These are phyloP conservation scores for Enteromius treurensis DNA, from an alignment of 2,797 vertebrate species.

Conservation along the genomic window DNA sequence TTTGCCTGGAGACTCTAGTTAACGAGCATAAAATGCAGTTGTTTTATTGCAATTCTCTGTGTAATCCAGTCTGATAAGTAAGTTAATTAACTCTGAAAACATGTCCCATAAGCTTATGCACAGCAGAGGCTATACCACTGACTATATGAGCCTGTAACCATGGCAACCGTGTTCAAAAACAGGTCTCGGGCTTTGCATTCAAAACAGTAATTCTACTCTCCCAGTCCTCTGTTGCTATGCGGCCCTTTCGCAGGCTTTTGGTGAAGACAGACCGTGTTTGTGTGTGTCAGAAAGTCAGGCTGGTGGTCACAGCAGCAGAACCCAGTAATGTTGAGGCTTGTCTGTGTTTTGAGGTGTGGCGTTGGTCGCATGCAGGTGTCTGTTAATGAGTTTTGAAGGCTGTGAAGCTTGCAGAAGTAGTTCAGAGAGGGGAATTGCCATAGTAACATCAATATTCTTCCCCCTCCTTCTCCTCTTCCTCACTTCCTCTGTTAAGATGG, in stretches of 20 bases:
- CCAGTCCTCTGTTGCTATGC: constrained; percentile 37
- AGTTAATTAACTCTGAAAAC: constrained; percentile 46
- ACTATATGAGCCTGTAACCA: constrained; percentile 37
- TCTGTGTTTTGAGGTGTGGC: constrained; percentile 59
- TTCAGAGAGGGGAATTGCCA: constrained; percentile 65
- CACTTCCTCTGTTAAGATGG: constrained; percentile 47
- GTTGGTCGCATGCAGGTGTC: constrained; percentile 57
- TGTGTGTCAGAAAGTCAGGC: constrained; percentile 3
- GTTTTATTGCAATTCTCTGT: constrained; percentile 35
- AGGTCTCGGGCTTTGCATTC: constrained; percentile 34
- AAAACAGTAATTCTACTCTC: constrained; percentile 16
- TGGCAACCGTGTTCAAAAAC: constrained; percentile 20
- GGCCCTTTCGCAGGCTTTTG: constrained; percentile 52
- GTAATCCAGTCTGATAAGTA: constrained; percentile 34
- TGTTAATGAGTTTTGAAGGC: constrained; percentile 65
- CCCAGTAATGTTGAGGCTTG: constrained; percentile 55
- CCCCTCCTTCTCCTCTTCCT: constrained; percentile 46
- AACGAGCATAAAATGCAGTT: constrained; percentile 30
- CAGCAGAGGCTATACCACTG: neutral
- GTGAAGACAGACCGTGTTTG: constrained; percentile 66
- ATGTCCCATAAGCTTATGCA: constrained; percentile 16
- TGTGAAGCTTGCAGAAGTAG: constrained; percentile 74
- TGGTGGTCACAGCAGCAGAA: constrained; percentile 76
- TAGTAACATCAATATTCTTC: constrained; percentile 52
- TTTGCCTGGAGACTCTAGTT: constrained; percentile 42